phyloP scores from a whole-genome alignment of 2,888 invertebrate species.

The Cheilosia grossa region DNA sequence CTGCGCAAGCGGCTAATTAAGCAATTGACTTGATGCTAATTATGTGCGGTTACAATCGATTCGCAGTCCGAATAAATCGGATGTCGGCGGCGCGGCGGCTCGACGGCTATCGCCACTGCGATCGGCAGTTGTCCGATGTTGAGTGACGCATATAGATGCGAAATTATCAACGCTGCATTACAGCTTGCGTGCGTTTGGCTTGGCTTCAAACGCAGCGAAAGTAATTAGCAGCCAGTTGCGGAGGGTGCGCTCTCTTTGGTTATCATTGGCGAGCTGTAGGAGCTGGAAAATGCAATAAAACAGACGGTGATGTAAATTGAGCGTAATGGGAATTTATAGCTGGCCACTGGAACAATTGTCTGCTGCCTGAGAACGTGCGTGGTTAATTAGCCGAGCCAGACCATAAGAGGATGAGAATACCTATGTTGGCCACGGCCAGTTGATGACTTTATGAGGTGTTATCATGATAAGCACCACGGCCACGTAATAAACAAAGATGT shows the following conservation, averaged over 20 bases:
- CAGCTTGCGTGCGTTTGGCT: constrained; percentile 48
- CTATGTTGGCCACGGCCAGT: constrained; percentile 27
- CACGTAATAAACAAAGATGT: constrained; percentile 63
- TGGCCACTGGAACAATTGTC: constrained; percentile 42
- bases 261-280: constrained; percentile 11
- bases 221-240: constrained; percentile 44
- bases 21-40: constrained; percentile 49
- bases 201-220: constrained; percentile 18
- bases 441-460: constrained; percentile 73
- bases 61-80: constrained; percentile 45
- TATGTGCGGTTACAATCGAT: constrained; percentile 29
- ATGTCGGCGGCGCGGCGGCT: constrained; percentile 7
- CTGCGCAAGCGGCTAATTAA: constrained; percentile 55
- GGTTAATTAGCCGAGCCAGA: constrained; percentile 66
- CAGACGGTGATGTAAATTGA: constrained; percentile 72
- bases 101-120: constrained; percentile 38
- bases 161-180: constrained; percentile 57
- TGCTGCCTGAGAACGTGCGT: constrained; percentile 59
- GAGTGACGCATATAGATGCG: constrained; percentile 63
- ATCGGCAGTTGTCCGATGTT: constrained; percentile 52
- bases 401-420: constrained; percentile 35
- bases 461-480: constrained; percentile 57
- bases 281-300: constrained; percentile 39
- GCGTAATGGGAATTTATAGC: constrained; percentile 66
- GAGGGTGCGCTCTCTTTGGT: constrained; percentile 31